A percentile compares a stretch with the other conserved stretches of the same genome.
These are phyloP conservation scores for Mormoops blainvillei DNA, from an alignment of 2,113 vertebrate species.

Conservation along the genomic window DNA sequence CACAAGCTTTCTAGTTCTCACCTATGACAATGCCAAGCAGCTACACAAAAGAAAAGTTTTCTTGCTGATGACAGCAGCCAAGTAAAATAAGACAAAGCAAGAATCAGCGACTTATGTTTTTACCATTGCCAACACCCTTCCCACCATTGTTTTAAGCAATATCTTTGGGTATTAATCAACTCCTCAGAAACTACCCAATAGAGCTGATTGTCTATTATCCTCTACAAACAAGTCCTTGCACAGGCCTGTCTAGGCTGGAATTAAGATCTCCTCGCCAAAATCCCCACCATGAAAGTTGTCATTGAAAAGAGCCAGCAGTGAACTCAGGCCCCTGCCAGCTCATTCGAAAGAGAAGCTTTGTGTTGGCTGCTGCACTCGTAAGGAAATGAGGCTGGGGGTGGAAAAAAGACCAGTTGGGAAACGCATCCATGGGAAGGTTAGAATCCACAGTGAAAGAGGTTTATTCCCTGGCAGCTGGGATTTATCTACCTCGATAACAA, in stretches of 20 bases:
- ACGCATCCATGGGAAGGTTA: not conserved
- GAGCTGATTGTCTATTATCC: slow-evolving; percentile 30
- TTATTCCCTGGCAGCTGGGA: not conserved
- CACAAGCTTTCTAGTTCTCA: not conserved
- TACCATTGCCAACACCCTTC: slow-evolving; percentile 51
- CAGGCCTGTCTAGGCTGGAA: not conserved
- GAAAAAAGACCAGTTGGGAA: not conserved
- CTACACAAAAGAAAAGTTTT: slow-evolving; percentile 29
- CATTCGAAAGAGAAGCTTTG: not conserved
- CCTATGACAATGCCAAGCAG: not conserved
- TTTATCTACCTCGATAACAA: not conserved
- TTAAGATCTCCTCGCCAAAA: not conserved
- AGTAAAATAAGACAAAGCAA: slow-evolving; percentile 38
- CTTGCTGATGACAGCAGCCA: slow-evolving; percentile 35
- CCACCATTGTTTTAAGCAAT: slow-evolving; percentile 57
- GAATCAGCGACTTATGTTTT: not conserved
- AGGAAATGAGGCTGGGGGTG: not conserved
- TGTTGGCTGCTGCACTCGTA: not conserved
- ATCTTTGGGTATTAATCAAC: slow-evolving; percentile 49
- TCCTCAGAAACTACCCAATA: not conserved
- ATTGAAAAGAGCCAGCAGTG: not conserved
- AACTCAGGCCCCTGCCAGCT: not conserved
- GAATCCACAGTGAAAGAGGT: not conserved
- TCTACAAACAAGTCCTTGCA: not conserved
- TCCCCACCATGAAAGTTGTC: not conserved